phyloP scores from a whole-genome alignment of 53 echinoderm and acorn worm genomes.

The Temnopleurus reevesii region DNA sequence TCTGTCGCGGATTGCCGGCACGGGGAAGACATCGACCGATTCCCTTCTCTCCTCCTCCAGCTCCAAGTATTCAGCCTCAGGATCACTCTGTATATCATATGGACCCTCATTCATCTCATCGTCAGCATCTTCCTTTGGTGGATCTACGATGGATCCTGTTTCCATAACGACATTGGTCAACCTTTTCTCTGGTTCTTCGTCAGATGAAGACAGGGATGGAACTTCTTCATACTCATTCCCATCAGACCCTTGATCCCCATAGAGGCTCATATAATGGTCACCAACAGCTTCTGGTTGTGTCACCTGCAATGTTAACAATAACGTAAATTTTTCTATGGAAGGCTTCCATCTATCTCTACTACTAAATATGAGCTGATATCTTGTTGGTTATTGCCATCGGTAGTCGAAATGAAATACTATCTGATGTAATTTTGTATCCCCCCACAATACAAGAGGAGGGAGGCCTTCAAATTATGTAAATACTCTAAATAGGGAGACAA shows the following conservation, averaged over 20 bases:
- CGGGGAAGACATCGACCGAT: not conserved
- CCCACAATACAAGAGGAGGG: too few relatives aligned
- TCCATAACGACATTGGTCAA: not conserved
- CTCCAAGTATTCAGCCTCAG: not conserved
- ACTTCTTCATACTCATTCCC: constrained; percentile 52
- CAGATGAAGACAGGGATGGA: not conserved
- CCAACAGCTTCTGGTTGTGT: not conserved
- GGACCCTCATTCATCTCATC: not conserved
- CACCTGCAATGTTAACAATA: not conserved
- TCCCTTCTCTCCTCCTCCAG: not conserved
- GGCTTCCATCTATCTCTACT: too few relatives aligned
- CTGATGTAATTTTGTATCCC: too few relatives aligned
- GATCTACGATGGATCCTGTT: not conserved
- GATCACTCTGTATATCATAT: not conserved
- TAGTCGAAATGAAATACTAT: too few relatives aligned
- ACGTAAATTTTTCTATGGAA: too few relatives aligned
- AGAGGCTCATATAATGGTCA: not conserved
- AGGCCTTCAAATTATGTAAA: too few relatives aligned
- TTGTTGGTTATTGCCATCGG: too few relatives aligned
- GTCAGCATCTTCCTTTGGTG: not conserved
- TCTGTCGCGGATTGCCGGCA: not conserved
- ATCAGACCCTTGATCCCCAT: constrained; percentile 13
- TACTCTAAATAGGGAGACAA: too few relatives aligned
- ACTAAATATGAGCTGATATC: too few relatives aligned
- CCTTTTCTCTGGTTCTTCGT: not conserved